Evolutionary conservation across 2,888 invertebrate species (phyloP), one percentile per base, ranked within the genome.

Genomic region (Clanis bilineata): DNA sequence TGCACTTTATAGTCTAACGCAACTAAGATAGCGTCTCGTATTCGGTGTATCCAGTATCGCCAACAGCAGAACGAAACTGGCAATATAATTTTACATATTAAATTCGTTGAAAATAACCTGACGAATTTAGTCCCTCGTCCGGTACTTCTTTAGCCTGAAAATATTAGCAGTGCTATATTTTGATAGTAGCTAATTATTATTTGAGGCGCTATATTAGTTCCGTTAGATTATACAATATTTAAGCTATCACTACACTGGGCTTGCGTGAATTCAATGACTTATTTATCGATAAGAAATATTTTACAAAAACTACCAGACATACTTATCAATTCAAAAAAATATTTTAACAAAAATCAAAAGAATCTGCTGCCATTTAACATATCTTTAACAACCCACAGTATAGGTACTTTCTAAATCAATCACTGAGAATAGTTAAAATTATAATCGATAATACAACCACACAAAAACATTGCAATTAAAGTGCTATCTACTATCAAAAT

Each of bases 371-470:
- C 47, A 15, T 47, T 47, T 47, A n/a, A 25, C n/a, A 15, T 28
- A 15, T 15, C 18, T 32, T 28, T 18, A 9, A 15, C 28, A 47
- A 25, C 3, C 28, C 7, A 28, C 28, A 28, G 28, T 7, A 9
- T 10, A 45, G 5, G 23, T 23, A 32, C 18, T 1, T 18, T 51
- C 28, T 7, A 18, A 21, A 43, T 18, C 28, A 18, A 32, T 51
- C 51, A 51, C 51, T 51, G 51, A 51, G 51, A 51, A 51, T 51
- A 15, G 51, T 32, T 51, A 10, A 32, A 10, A 32, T 44, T 12
- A 44, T 3, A 51, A 51, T 51, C 32, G 51, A 32, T 32, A 10
- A 44, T n/a, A 1, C 44, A 44, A 25, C 1, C 23, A 51, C 32
- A 51, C 51, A 32, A 28, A 6, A 32, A 18, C 28, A 18, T 18